Evolutionary conservation across 37 sponge, comb jelly and placozoan species (phyloP).

Genomic region (Agelas oroides): DNA sequence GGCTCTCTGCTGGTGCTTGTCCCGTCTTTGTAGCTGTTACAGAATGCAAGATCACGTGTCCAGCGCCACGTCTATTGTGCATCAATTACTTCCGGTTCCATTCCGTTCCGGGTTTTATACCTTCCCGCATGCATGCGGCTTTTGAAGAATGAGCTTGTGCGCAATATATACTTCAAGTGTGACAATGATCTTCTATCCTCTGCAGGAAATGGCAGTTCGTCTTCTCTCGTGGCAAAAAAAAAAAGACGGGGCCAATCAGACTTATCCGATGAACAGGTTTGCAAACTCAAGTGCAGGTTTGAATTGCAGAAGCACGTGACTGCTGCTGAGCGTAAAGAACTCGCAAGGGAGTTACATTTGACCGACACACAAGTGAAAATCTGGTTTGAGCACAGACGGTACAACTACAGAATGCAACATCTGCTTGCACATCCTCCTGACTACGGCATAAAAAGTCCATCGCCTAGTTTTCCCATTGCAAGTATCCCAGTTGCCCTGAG

Average conservation of each 20-base stretch:
- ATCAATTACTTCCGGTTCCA: no score
- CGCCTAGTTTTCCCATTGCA: constrained; percentile 49
- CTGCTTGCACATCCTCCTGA: neutral
- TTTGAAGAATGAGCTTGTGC: no score
- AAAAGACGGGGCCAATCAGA: constrained; percentile 85
- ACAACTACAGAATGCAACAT: constrained; percentile 89
- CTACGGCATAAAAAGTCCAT: constrained; percentile 30
- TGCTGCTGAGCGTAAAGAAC: constrained; percentile 91
- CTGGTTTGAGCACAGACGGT: constrained; percentile 96
- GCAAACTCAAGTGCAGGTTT: constrained; percentile 89
- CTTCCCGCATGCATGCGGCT: no score
- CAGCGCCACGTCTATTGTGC: no score
- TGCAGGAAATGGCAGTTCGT: constrained; percentile 16
- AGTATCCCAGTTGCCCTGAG: constrained; percentile 20
- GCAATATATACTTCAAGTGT: no score
- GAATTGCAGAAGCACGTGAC: constrained; percentile 85
- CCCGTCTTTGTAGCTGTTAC: no score
- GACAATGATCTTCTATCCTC: neutral
- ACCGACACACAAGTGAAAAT: constrained; percentile 96
- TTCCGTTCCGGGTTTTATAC: no score
- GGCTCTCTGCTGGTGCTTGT: no score
- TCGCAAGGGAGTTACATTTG: constrained; percentile 77
- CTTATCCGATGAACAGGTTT: constrained; percentile 93
- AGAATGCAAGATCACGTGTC: no score
- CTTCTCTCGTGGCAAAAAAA: constrained; percentile 39